Evolutionary conservation across 2,113 vertebrate genomes (phyloP), one percentile per base, ranked within the genome.

Genomic region (Helogale parvula): DNA sequence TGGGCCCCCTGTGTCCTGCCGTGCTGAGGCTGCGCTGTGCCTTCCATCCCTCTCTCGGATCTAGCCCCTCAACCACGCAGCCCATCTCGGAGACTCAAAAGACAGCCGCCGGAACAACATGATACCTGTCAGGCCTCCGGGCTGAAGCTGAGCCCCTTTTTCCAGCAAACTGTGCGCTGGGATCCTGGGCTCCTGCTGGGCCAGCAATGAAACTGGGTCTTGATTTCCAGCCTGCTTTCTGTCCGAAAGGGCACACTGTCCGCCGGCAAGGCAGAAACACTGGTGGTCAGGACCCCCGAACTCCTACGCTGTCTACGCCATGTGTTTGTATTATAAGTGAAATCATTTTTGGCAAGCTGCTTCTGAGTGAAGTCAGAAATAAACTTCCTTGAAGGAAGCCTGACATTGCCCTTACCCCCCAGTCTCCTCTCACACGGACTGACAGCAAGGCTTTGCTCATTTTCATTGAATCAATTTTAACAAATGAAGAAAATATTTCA

Each of bases 251-350:
- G 16, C 4, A 13, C 14, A 29, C 19, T 1, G 14, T 19, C 38
- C 23, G 6, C n/a, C 14, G 6, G 45, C 27, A 3, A 77, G 74
- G 74, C 74, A 47, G 27, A 23, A 84, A 69, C 13, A 10, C 27
- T 0, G 4, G 33, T 7, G 2, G 41, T 33, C 57, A 76, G 57
- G n/a, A 13, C 7, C 38, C 74, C 90, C 3, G n/a, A 38, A 19
- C 25, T 71, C 77, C 23, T 13, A 17, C 15, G 13, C 5, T 0
- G 35, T 27, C 60, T 41, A n/a, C 0, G 0, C 35, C 79, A 16
- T 19, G 76, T 35, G 1, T 65, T 10, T 63, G 16, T 12, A 41
- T 45, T 35, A 31, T 33, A 38, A 68, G 16, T 33, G 14, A 65
- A 29, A 50, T 85, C 63, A 57, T 41, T 80, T 81, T n/a, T 57